A percentile compares a stretch with the other conserved stretches of the same genome.
Evolutionary conservation across 2,113 vertebrate species (phyloP).

Genomic region (Bubo blakistoni): DNA sequence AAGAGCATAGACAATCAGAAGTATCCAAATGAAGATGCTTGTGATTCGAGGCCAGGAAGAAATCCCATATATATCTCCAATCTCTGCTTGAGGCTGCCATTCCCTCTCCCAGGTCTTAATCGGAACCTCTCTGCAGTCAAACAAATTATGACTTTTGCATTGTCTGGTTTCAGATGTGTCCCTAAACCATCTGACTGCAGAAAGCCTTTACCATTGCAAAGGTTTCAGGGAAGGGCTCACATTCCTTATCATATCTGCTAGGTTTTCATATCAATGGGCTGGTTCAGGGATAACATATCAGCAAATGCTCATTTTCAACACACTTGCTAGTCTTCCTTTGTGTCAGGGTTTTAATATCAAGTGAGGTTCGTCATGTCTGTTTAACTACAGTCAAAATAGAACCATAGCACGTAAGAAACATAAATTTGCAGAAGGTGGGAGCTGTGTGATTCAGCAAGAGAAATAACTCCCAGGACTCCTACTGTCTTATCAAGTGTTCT

Average conservation of each 20-base stretch:
- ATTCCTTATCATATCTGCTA: neutral
- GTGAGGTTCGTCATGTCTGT: neutral
- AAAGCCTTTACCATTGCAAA: neutral
- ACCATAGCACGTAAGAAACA: neutral
- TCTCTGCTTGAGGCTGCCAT: neutral
- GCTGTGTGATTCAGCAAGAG: neutral
- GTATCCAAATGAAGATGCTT: neutral
- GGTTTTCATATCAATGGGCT: neutral
- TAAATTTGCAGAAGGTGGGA: neutral
- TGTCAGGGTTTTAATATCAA: neutral
- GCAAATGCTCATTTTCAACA: neutral
- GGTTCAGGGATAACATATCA: neutral
- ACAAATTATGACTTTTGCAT: neutral
- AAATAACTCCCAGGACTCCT: neutral
- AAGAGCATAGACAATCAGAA: neutral
- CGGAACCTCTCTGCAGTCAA: neutral
- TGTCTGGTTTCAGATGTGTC: neutral
- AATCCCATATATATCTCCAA: neutral
- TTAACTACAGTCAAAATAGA: neutral
- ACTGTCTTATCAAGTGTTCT: neutral
- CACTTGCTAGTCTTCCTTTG: neutral
- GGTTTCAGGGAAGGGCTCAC: neutral
- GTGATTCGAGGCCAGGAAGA: neutral
- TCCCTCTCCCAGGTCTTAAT: neutral
- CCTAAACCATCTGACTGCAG: neutral